phyloP scores from a whole-genome alignment of 2,888 invertebrate species.

The Salticus scenicus region DNA sequence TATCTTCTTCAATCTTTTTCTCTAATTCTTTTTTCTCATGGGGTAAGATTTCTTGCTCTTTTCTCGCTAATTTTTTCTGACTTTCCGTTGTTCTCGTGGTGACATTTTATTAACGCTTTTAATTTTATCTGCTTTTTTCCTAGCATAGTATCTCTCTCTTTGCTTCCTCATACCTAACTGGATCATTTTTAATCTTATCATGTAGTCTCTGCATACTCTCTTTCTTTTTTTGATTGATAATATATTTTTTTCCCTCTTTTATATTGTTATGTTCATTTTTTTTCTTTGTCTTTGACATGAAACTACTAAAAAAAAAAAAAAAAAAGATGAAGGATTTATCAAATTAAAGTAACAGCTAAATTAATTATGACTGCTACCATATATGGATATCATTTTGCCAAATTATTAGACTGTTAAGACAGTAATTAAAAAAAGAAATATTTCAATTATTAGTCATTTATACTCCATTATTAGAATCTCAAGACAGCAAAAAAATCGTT shows the following conservation, averaged over 20 bases:
- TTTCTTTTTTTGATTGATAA: slow-evolving; percentile 1
- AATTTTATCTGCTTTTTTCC: not conserved
- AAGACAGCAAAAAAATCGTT: too few relatives aligned
- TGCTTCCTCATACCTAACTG: not conserved
- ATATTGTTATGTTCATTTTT: not conserved
- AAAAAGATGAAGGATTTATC: not conserved
- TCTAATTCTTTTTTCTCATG: not conserved
- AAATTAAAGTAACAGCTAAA: too few relatives aligned
- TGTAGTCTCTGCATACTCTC: too few relatives aligned
- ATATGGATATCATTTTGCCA: too few relatives aligned
- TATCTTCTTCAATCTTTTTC: not conserved
- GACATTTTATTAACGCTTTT: not conserved
- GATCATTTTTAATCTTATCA: not conserved
- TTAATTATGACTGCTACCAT: not conserved
- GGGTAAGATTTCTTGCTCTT: not conserved
- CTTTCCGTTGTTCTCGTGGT: not conserved
- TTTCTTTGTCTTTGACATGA: not conserved
- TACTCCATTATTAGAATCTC: too few relatives aligned
- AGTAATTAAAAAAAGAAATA: too few relatives aligned
- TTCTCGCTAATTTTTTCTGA: not conserved
- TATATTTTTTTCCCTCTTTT: not conserved
- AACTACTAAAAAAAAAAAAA: not conserved
- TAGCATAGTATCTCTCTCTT: not conserved
- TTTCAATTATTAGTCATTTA: too few relatives aligned
- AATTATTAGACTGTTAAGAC: too few relatives aligned